Evolutionary conservation across 2,113 vertebrate species (phyloP).

Genomic region (Arenaria interpres): DNA sequence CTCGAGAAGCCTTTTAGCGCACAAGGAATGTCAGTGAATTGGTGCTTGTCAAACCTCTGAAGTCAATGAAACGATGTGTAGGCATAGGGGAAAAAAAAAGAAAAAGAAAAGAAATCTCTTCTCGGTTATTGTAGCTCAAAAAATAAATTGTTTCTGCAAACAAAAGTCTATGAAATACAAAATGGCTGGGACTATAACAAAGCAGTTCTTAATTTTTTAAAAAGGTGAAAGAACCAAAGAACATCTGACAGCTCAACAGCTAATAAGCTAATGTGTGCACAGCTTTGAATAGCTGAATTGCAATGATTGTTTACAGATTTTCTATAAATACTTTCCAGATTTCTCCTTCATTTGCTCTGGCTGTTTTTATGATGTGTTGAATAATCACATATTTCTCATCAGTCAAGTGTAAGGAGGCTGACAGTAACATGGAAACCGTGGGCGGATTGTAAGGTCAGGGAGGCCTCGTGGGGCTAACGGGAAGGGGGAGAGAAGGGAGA

Average conservation of each 20-base stretch:
- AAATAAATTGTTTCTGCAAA: slow-evolving; percentile 20
- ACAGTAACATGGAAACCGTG: slow-evolving; percentile 43
- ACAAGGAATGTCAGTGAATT: neutral
- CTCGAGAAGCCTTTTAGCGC: neutral
- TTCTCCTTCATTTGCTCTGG: slow-evolving; percentile 27
- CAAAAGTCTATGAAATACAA: neutral
- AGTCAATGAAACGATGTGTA: slow-evolving; percentile 26
- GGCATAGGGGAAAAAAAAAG: neutral
- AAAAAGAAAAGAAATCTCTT: neutral
- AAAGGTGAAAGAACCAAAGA: slow-evolving; percentile 22
- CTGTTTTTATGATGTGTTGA: slow-evolving; percentile 49
- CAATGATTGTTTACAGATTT: slow-evolving; percentile 41
- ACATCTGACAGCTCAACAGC: neutral
- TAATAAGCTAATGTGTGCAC: neutral
- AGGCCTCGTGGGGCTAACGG: slow-evolving; percentile 15
- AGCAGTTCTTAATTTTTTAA: neutral
- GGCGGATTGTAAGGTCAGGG: neutral
- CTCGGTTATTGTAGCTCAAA: neutral
- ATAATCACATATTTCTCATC: slow-evolving; percentile 56
- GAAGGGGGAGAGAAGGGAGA: slow-evolving; percentile 27
- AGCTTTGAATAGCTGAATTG: neutral
- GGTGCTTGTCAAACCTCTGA: slow-evolving; percentile 6
- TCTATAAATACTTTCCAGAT: slow-evolving; percentile 58
- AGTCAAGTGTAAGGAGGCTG: slow-evolving; percentile 42
- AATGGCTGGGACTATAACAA: slow-evolving; percentile 4